phyloP scores from a whole-genome alignment of 1,140 invertebrate genomes.

The Sycophila sp. region DNA sequence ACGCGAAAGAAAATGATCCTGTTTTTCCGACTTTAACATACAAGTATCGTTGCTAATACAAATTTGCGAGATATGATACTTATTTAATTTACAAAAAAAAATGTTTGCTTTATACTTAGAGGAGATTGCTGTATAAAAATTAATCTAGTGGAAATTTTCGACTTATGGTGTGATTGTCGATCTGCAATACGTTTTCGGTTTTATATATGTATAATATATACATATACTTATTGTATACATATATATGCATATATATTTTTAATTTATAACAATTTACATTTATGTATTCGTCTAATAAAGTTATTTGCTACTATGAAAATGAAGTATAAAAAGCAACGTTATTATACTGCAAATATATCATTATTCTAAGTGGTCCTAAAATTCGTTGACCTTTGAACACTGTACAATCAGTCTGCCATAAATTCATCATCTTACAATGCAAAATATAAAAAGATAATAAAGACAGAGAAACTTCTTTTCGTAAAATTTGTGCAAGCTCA shows the following conservation, averaged over 20 bases:
- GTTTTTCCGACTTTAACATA: not conserved
- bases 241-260: not conserved
- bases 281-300: not conserved
- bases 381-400: not conserved
- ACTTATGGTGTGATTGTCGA: conserved; percentile 31
- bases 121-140: conserved; percentile 23
- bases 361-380: not conserved
- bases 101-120: not conserved
- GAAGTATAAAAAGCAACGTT: conserved; percentile 2
- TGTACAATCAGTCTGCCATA: conserved; percentile 21
- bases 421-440: not conserved
- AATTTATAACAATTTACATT: not conserved
- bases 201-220: conserved; percentile 5
- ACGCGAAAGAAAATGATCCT: not conserved
- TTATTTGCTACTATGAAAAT: not conserved
- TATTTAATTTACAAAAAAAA: conserved; percentile 7
- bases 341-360: conserved; percentile 19
- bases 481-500: too few relatives aligned
- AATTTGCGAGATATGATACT: conserved; percentile 25
- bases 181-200: conserved; percentile 22
- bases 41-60: not conserved
- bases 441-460: too few relatives aligned
- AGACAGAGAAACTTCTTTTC: too few relatives aligned
- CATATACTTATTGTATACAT: not conserved
- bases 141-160: conserved; percentile 25